phyloP scores from a whole-genome alignment of 2,797 vertebrate genomes.

The Mus caroli region DNA sequence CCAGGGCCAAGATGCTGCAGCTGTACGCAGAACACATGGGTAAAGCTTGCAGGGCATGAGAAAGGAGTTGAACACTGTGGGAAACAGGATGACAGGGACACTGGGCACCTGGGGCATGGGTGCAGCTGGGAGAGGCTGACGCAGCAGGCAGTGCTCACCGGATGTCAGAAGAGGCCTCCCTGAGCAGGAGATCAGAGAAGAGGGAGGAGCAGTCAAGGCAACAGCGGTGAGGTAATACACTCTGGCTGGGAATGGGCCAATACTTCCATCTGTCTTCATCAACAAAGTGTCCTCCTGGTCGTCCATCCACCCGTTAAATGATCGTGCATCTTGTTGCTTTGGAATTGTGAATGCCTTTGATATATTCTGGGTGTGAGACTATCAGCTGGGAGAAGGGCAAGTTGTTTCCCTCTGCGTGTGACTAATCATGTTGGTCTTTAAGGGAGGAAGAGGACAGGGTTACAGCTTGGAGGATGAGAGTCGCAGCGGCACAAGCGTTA shows the following conservation, averaged over 20 bases:
- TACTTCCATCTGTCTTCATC: accelerated
- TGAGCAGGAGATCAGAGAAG: accelerated
- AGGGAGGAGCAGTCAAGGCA: accelerated
- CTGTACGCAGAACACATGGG: accelerated
- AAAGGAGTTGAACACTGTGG: accelerated
- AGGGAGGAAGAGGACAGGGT: neutral
- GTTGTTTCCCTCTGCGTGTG: too few relatives aligned
- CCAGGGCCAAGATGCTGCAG: neutral
- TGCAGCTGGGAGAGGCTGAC: neutral
- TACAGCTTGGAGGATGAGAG: neutral
- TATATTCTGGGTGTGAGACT: neutral
- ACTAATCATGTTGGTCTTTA: neutral
- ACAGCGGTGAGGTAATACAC: too few relatives aligned
- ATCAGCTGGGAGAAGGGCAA: neutral
- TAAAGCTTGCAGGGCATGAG: neutral
- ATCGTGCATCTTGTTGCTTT: accelerated
- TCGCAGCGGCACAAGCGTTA: neutral
- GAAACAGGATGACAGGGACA: accelerated
- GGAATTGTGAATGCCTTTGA: too few relatives aligned
- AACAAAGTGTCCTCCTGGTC: neutral
- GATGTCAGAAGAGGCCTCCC: neutral
- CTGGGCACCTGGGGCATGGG: accelerated
- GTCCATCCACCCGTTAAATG: neutral
- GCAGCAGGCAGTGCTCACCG: too few relatives aligned
- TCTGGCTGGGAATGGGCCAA: neutral